Percentiles rank a stretch among this genome's conserved stretches.
These are phyloP conservation scores for Phrynosoma platyrhinos DNA, from an alignment of 2,113 vertebrate species.

Conservation along the genomic window DNA sequence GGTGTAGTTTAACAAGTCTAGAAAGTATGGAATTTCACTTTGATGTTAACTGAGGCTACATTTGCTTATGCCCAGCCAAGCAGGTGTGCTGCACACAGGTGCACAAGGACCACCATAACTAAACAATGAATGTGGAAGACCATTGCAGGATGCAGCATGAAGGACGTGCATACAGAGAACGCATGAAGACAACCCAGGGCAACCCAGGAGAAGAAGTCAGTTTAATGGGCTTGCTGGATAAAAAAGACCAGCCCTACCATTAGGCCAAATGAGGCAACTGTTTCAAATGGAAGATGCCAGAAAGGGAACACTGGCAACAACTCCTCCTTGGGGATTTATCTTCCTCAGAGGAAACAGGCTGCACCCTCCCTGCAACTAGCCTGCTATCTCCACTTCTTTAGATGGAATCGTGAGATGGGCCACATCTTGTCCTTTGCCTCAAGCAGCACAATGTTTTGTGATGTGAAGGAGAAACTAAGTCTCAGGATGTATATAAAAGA, in stretches of 20 bases:
- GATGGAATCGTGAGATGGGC: too few species aligned
- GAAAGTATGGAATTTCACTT: constrained; percentile 50
- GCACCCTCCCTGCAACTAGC: too few species aligned
- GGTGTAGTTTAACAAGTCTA: constrained; percentile 25
- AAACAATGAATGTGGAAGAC: not conserved
- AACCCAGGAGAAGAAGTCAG: not conserved
- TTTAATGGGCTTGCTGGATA: not conserved
- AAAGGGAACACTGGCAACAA: too few species aligned
- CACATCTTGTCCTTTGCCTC: too few species aligned
- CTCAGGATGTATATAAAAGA: too few species aligned
- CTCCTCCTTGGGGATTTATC: too few species aligned
- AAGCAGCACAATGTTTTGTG: too few species aligned
- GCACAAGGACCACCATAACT: not conserved
- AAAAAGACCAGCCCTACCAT: not conserved
- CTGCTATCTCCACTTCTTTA: too few species aligned
- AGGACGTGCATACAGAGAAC: not conserved
- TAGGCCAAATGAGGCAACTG: not conserved
- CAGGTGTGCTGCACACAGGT: not conserved
- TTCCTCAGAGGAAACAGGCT: too few species aligned
- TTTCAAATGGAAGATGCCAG: not conserved
- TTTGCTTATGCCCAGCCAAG: not conserved
- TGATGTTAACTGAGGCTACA: constrained; percentile 19
- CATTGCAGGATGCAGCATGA: not conserved
- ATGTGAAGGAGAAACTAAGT: too few species aligned
- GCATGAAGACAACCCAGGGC: not conserved